Conservation (phyloP, 2,888 invertebrate species). For the Cataglyphis cursor region DNA sequence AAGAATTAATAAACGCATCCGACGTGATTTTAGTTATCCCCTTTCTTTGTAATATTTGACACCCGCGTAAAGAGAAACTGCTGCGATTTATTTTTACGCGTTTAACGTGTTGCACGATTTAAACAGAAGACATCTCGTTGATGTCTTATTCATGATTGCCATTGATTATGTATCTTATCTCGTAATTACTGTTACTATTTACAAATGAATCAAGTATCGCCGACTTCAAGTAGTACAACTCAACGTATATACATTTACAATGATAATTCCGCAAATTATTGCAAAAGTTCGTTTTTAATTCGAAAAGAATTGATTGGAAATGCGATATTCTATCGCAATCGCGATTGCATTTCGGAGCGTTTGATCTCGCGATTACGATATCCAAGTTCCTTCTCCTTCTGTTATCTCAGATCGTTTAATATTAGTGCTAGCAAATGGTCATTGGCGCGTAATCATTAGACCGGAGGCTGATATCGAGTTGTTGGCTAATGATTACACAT, state of each 20-base stretch:
- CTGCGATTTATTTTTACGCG: not conserved
- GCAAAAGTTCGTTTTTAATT: slow-evolving; percentile 32
- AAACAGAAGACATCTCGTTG: not conserved
- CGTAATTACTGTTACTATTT: not conserved
- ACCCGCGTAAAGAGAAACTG: not conserved
- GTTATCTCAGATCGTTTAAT: slow-evolving; percentile 26
- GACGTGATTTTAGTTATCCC: slow-evolving; percentile 12
- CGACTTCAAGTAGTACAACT: not conserved
- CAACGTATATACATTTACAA: not conserved
- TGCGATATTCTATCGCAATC: not conserved
- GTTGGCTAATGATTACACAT: slow-evolving; percentile 56
- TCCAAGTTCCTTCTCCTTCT: slow-evolving; percentile 30
- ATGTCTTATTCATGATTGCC: not conserved
- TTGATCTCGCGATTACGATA: slow-evolving; percentile 4
- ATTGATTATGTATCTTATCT: not conserved
- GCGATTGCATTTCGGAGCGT: slow-evolving; percentile 24
- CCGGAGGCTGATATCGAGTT: slow-evolving; percentile 38
- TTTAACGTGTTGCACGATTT: not conserved
- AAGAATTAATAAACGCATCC: slow-evolving; percentile 72
- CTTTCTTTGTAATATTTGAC: slow-evolving; percentile 47
- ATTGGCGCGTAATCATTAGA: slow-evolving; percentile 51
- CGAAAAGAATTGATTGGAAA: slow-evolving; percentile 27
- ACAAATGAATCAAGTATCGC: not conserved
- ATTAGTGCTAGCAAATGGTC: slow-evolving; percentile 55
- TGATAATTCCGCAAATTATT: not conserved